Evolutionary conservation across 2,113 vertebrate genomes (phyloP).

Genomic region (Antigone vipio): DNA sequence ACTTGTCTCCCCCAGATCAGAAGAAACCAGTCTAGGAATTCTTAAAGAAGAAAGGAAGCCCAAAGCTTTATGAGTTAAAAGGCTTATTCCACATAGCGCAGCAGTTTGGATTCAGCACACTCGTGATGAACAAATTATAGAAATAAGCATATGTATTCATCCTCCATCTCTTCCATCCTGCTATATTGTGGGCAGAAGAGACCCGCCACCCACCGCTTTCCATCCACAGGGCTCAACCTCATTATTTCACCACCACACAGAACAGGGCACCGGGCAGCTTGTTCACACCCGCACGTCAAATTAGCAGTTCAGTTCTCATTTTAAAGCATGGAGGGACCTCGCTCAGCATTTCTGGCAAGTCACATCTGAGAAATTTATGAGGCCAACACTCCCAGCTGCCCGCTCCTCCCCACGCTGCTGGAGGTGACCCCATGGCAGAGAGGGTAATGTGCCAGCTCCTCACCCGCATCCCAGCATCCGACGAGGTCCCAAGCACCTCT

Average conservation of each 20-base stretch:
- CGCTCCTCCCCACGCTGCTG: neutral
- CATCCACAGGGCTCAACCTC: neutral
- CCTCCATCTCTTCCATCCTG: neutral
- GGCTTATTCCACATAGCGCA: neutral
- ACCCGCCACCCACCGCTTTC: neutral
- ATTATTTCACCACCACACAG: neutral
- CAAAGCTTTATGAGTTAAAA: neutral
- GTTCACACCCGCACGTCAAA: neutral
- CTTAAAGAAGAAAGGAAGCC: neutral
- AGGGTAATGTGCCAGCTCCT: rapidly evolving
- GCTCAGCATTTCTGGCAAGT: neutral
- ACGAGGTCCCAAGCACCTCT: neutral
- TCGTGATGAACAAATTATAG: neutral
- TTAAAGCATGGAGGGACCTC: neutral
- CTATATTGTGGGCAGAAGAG: neutral
- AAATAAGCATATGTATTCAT: neutral
- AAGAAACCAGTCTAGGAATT: neutral
- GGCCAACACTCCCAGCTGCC: rapidly evolving
- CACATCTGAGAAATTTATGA: rapidly evolving
- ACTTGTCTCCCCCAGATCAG: neutral
- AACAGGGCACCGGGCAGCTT: neutral
- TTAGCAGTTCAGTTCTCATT: neutral
- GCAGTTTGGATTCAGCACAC: neutral
- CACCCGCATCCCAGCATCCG: rapidly evolving
- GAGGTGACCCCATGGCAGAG: neutral